Base-by-base conservation (phyloP, 2,797 vertebrate genomes). In the Pristis pectinata region DNA sequence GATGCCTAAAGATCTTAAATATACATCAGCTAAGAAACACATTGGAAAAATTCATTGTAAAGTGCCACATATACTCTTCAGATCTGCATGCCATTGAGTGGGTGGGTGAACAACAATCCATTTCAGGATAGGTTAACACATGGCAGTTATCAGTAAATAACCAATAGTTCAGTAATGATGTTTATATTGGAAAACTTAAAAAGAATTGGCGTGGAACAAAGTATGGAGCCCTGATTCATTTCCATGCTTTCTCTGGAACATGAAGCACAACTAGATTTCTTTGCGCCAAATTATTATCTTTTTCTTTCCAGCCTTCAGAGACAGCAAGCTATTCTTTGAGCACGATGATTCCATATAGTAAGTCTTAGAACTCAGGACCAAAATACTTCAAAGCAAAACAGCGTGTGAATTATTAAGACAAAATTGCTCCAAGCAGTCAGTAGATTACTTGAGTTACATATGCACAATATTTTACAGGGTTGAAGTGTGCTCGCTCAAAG, bases 391-490 rank as follows among this genome's bases (percentile, higher is more conserved):
- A 98, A 97, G 96, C 96, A 95, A 94, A 91, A 94, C 11, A 95
- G 96, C 95, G 96, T 96, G 96, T 97, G 96, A 97, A 98, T 97
- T 97, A 97, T 97, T 96, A 96, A 97, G 96, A 95, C 95, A 95
- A 95, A 95, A 95, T 96, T 83, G 97, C 97, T 97, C 94, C 96
- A 96, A 97, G 97, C 96, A 8, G 95, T 96, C 96, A 96, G 96
- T 97, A 98, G 97, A 98, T 98, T 96, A 97, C 96, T 95, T 95
- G 95, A 96, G 97, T 97, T 97, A 96, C 97, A 97, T 97, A 97
- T 97, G 97, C 97, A 97, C 96, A 96, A 95, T 95, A 95, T 95
- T 94, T 95, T 74, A 96, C 96, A 96, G 96, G 96, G 70, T 94
- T n/a, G 70, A 76, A 95, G 83, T 91, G 56, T 80, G 94, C 94